phyloP scores from a whole-genome alignment of 1,140 invertebrate species.

The Neodiprion pinetum region DNA sequence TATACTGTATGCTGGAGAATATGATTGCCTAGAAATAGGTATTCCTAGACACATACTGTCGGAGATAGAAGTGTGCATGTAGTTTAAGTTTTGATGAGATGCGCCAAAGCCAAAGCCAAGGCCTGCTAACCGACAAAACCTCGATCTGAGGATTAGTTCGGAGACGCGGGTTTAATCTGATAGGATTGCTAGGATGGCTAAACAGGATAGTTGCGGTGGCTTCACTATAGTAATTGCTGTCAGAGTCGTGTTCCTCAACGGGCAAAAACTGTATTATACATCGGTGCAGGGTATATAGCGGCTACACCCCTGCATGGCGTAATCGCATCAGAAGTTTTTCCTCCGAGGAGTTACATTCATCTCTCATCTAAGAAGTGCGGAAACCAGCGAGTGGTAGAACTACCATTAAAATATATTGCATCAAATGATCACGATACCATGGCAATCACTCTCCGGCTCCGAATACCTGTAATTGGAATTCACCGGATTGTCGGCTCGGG shows the following conservation, averaged over 20 bases:
- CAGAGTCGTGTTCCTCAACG: not conserved
- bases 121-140: not conserved
- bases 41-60: not conserved
- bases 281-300: no score
- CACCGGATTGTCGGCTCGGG: not conserved
- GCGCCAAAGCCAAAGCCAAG: no score
- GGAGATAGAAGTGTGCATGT: no score
- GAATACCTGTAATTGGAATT: not conserved
- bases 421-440: not conserved
- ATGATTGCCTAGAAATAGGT: not conserved
- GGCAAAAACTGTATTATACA: not conserved
- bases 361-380: no score
- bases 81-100: no score
- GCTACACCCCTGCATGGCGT: no score
- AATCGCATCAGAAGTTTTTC: no score
- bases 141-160: not conserved
- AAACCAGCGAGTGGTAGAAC: no score
- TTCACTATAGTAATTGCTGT: not conserved
- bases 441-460: not conserved
- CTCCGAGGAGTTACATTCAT: no score
- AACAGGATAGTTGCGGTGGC: not conserved
- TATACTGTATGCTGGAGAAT: not conserved
- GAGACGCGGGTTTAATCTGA: slow-evolving; percentile 5
- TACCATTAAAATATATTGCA: no score
- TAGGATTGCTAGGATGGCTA: not conserved